Evolutionary conservation across 2,113 vertebrate genomes (phyloP).

Genomic region (Paracanthobrama guichenoti): DNA sequence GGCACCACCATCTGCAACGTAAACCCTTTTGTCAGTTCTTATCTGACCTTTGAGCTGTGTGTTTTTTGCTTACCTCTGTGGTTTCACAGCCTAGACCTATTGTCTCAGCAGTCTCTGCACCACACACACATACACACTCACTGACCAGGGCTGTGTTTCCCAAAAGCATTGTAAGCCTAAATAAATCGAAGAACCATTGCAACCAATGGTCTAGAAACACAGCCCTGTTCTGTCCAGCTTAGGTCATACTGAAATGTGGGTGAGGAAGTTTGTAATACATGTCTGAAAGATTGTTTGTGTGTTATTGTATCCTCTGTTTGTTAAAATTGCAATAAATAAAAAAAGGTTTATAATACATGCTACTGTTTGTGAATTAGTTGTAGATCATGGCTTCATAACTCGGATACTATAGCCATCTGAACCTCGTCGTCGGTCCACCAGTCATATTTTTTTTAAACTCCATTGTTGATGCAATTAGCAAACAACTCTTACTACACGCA

Average conservation of each 20-base stretch:
- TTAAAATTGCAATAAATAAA: too few relatives aligned
- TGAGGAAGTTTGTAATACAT: not conserved
- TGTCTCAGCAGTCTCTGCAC: not conserved
- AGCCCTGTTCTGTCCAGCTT: not conserved
- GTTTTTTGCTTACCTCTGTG: slow-evolving; percentile 23
- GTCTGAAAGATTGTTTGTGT: too few relatives aligned
- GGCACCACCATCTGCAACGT: slow-evolving; percentile 49
- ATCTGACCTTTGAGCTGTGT: not conserved
- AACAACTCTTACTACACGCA: too few relatives aligned
- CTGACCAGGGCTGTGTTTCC: not conserved
- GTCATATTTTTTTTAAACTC: too few relatives aligned
- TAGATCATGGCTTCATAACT: not conserved
- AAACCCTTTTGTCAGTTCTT: slow-evolving; percentile 17
- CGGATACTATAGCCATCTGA: not conserved
- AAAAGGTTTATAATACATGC: not conserved
- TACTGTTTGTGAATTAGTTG: not conserved
- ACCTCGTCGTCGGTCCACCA: too few relatives aligned
- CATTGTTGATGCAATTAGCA: too few relatives aligned
- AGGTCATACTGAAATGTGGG: not conserved
- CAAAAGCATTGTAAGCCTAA: too few relatives aligned
- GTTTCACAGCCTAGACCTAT: slow-evolving; percentile 2
- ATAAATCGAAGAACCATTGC: too few relatives aligned
- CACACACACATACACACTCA: not conserved
- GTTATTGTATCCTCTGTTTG: too few relatives aligned
- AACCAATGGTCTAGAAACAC: too few relatives aligned